Conservation (phyloP, 2,888 invertebrate genomes). For the Callimorpha dominula region DNA sequence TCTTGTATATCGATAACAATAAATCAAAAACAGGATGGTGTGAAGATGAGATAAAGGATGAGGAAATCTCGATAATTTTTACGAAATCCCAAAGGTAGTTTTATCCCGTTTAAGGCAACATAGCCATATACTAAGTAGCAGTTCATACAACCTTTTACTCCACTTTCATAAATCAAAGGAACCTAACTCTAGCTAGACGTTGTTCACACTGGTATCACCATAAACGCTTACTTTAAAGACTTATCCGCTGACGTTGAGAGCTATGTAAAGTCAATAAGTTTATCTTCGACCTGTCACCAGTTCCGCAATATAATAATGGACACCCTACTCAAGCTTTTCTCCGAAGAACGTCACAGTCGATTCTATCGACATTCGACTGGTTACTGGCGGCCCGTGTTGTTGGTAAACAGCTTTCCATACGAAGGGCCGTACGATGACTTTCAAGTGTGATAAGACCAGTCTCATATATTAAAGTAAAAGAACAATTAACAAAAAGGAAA, state of each 20-base stretch:
- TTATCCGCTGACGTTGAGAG: conserved; percentile 14
- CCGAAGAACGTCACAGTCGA: conserved; percentile 46
- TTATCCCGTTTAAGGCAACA: no score
- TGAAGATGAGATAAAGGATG: no score
- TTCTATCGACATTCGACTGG: conserved; percentile 50
- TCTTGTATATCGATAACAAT: no score
- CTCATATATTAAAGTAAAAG: conserved; percentile 30
- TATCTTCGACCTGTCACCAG: conserved; percentile 20
- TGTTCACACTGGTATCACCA: neutral
- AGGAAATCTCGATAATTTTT: no score
- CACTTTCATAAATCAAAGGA: neutral
- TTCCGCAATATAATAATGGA: conserved; percentile 28
- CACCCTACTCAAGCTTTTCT: conserved; percentile 53
- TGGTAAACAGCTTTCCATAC: conserved; percentile 55
- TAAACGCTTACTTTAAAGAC: conserved; percentile 20
- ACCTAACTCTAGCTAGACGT: neutral
- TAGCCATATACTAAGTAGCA: no score
- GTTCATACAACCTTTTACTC: neutral
- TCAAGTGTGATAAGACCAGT: conserved; percentile 31
- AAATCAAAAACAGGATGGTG: no score
- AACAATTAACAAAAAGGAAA: conserved; percentile 44
- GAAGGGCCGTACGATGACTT: conserved; percentile 39
- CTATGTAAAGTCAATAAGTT: conserved; percentile 7
- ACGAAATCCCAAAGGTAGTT: no score
- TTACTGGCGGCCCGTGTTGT: conserved; percentile 23